Evolutionary conservation across 2,113 vertebrate species (phyloP).

Genomic region (Cebidichthys violaceus): DNA sequence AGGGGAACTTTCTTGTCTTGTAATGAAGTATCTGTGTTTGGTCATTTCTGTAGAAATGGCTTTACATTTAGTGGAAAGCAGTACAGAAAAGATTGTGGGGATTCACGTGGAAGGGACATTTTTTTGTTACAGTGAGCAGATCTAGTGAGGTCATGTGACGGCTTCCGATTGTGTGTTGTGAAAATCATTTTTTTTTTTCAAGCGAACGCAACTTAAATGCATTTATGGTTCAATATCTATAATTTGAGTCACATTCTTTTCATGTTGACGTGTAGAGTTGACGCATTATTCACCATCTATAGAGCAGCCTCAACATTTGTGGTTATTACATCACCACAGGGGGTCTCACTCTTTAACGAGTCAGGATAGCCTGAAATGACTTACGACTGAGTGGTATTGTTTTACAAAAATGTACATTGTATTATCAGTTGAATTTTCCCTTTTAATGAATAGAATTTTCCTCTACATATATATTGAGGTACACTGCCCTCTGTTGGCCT

Average conservation of each 20-base stretch:
- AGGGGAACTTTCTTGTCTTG: not conserved
- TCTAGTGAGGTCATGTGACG: not conserved
- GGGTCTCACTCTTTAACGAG: not conserved
- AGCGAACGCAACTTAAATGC: not conserved
- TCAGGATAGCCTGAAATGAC: not conserved
- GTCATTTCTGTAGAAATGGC: not conserved
- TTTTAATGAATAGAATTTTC: not conserved
- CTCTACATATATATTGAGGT: conserved; percentile 19
- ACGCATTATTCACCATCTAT: not conserved
- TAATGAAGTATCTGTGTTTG: not conserved
- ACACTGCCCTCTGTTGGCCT: conserved; percentile 58
- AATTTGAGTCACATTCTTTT: not conserved
- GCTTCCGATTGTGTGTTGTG: not conserved
- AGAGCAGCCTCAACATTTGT: not conserved
- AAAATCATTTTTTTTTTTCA: not conserved
- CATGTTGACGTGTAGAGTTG: not conserved
- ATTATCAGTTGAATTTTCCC: not conserved
- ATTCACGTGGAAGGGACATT: not conserved
- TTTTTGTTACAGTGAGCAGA: not conserved
- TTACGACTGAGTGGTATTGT: not conserved
- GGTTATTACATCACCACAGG: not conserved
- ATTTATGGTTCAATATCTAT: not conserved
- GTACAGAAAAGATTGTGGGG: not conserved
- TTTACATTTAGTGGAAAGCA: not conserved
- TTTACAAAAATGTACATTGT: not conserved